Base-by-base conservation (phyloP, 2,113 vertebrate genomes). In the Ictalurus furcatus region DNA sequence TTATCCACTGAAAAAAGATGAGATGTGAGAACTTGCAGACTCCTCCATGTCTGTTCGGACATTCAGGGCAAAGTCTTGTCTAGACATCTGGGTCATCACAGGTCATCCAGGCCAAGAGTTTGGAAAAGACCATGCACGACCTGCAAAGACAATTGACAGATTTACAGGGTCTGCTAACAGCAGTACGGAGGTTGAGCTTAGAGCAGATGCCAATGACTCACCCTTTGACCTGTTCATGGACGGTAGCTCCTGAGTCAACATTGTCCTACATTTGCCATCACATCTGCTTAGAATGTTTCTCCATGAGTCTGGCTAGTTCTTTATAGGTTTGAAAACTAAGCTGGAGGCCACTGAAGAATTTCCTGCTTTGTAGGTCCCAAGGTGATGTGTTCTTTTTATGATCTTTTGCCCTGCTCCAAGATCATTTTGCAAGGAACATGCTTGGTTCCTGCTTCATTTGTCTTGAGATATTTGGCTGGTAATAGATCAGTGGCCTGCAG, bases 381-480 rank as follows among this genome's bases (percentile, higher is more conserved):
- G 90, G 71, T 91, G 69, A 92, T 90, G 78, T 90, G 89, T 44
- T 81, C 3, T 34, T 54, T 69, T 87, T 40, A 69, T 90, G 84
- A 93, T 90, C 91, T 93, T 91, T 76, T 93, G 90, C 89, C 90
- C 84, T 85, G 34, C 34, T 63, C 81, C 81, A 61, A 61, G 56
- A 83, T 34, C 6, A 81, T 82, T 82, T 59, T 59, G 34, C 12
- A 19, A 81, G 78, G 48, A 80, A 76, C 76, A 79, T 17, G 28
- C 30, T 59, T 82, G 54, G 54, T 82, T 28, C 58, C 21, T 63
- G 81, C 34, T 84, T 83, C 54, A 83, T 83, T 84, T 84, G 34
- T 84, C 81, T 84, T 63, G 21, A 84, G 12, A 61, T 40, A 44
- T 84, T 61, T 63, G 58, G 28, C 44, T 34, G 7, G 81, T 63